Conservation (phyloP, 1,140 invertebrate genomes). For the Globodera rostochiensis region DNA sequence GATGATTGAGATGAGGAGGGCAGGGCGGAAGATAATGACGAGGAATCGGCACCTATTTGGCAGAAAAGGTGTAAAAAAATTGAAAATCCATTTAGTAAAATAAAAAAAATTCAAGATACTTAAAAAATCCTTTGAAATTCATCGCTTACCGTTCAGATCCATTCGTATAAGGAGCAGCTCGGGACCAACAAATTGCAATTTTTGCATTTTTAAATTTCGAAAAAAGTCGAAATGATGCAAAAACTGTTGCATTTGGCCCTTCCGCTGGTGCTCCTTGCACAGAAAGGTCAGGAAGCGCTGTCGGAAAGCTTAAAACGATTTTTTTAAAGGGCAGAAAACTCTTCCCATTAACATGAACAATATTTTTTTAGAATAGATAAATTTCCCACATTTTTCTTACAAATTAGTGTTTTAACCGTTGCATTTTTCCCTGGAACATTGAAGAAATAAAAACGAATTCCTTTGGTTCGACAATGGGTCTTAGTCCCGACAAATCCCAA, state of each 20-base stretch:
- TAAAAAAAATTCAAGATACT: background rate
- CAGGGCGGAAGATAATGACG: background rate
- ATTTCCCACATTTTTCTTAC: too few relatives aligned
- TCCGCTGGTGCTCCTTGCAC: conserved; percentile 38
- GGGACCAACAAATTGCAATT: conserved; percentile 47
- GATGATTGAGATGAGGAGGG: conserved; percentile 9
- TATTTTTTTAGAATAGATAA: too few relatives aligned
- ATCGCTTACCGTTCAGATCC: conserved; percentile 15
- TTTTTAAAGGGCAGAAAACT: too few relatives aligned
- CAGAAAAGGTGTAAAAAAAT: background rate
- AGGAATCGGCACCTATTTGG: conserved; percentile 5
- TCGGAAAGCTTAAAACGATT: conserved; percentile 37
- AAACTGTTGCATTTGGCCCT: conserved; percentile 31
- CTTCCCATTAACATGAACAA: too few relatives aligned
- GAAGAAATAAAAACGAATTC: background rate
- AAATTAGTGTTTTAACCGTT: too few relatives aligned
- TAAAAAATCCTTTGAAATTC: background rate
- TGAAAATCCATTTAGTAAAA: background rate
- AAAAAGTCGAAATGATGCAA: conserved; percentile 43
- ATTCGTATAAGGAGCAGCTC: conserved; percentile 42
- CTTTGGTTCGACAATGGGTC: background rate
- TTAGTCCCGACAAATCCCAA: too few relatives aligned
- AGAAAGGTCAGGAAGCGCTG: conserved; percentile 50
- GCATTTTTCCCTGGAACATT: too few relatives aligned
- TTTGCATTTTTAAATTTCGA: conserved; percentile 42